Evolutionary conservation across 2,797 vertebrate species (phyloP).

Genomic region (Characodon lateralis): DNA sequence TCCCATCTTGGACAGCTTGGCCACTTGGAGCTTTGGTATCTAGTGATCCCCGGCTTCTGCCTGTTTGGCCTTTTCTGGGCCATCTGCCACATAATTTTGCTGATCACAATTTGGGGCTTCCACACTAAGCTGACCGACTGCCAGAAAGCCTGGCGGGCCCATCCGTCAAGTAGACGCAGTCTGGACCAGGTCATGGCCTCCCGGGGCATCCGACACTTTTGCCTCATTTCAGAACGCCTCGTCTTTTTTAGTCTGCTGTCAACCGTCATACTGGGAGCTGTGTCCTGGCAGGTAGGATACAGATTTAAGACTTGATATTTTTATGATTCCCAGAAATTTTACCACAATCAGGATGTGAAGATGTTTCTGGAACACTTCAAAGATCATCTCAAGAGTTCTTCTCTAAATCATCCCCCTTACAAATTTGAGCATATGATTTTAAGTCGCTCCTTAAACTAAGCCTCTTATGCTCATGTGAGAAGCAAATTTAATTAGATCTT

Average conservation of each 20-base stretch:
- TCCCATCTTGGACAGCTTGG: slow-evolving; percentile 69
- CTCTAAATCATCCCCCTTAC: neutral
- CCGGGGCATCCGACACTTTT: slow-evolving; percentile 97
- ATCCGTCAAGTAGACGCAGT: slow-evolving; percentile 85
- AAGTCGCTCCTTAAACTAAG: slow-evolving; percentile 45
- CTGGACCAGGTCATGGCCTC: slow-evolving; percentile 97
- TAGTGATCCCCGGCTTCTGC: slow-evolving; percentile 97
- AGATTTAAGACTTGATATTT: slow-evolving; percentile 1
- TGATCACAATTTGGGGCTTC: slow-evolving; percentile 97
- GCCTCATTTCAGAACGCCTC: slow-evolving; percentile 95
- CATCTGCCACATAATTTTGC: slow-evolving; percentile 92
- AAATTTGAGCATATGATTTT: neutral
- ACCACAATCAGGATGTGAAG: neutral
- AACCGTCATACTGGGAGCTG: slow-evolving; percentile 88
- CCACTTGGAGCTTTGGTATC: slow-evolving; percentile 91
- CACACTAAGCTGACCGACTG: slow-evolving; percentile 95
- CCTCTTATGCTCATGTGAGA: slow-evolving; percentile 51
- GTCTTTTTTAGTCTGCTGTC: slow-evolving; percentile 93
- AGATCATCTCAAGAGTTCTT: neutral
- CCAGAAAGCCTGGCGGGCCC: slow-evolving; percentile 88
- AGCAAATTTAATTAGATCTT: slow-evolving; percentile 71
- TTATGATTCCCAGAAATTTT: neutral
- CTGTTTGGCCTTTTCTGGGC: slow-evolving; percentile 96
- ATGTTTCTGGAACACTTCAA: neutral
- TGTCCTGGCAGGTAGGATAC: slow-evolving; percentile 95